Evolutionary conservation across 2,888 invertebrate genomes (phyloP), one percentile per base, ranked within the genome.

Genomic region (Diadromus collaris): DNA sequence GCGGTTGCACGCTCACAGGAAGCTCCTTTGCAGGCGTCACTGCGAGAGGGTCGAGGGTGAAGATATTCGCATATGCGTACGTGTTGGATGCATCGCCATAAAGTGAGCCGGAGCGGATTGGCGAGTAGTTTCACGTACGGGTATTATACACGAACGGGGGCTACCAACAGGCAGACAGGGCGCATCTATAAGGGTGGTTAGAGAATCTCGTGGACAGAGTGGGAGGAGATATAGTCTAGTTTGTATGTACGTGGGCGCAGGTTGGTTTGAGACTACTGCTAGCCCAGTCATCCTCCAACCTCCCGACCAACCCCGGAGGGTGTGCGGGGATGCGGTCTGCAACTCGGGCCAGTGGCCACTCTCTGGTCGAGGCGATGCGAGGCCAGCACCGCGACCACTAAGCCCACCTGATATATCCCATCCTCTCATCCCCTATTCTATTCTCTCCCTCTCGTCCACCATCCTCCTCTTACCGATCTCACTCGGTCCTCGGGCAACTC

Each of bases 361-460:
- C 88, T 87, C 86, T 86, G 89, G 88, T 86, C 84, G 88, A 86
- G 85, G 86, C 88, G 87, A 88, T 88, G 88, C 88, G 85, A 87
- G 86, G 86, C 84, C 84, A 83, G 86, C 85, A 69, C 61, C 85
- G 84, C 85, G 86, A 90, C 90, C 90, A 85, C 90, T 90, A 89
- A 90, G 88, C 88, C 88, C 90, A 88, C 89, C 89, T 88, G 89
- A 89, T 89, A 86, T 85, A 88, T 89, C 88, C 86, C 79, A 84
- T 82, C 85, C 86, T 85, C 82, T 79, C 74, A 64, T 70, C 64
- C 68, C 48, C 61, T 48, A 32, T 74, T 63, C 48, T 38, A 61
- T 29, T 48, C 65, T 61, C 69, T 61, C 63, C 44, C 54, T 46
- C 29, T 48, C 24, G 32, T 63, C 56, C 72, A 38, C 64, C 41